Conservation (phyloP, 2,888 invertebrate genomes). For the Dasysyrphus albostriatus region DNA sequence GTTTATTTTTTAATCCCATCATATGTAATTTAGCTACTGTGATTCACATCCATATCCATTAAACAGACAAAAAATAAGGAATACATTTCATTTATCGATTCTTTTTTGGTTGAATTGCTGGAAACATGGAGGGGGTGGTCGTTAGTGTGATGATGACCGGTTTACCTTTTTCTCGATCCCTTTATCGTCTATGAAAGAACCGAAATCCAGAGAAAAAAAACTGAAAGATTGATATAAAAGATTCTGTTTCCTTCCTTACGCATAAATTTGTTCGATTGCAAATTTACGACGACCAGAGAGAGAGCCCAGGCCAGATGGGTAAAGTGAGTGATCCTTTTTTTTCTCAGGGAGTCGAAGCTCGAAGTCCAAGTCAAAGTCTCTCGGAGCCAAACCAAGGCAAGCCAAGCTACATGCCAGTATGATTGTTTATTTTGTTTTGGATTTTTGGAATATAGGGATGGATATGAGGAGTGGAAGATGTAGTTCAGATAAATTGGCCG, state of each 20-base stretch:
- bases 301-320: constrained; percentile 37
- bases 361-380: not conserved
- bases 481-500: constrained; percentile 41
- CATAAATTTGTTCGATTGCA: constrained; percentile 62
- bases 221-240: constrained; percentile 26
- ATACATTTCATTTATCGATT: not conserved
- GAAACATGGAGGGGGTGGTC: not conserved
- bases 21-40: not conserved
- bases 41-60: not conserved
- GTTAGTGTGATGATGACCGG: not conserved
- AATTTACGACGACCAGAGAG: constrained; percentile 41
- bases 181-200: not conserved
- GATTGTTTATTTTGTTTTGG: not conserved
- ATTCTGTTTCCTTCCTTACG: constrained; percentile 55
- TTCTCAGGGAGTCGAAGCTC: constrained; percentile 35
- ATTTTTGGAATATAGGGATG: not conserved
- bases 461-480: constrained; percentile 18
- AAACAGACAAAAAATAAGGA: not conserved
- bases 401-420: not conserved
- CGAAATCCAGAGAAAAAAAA: not conserved
- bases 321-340: constrained; percentile 57
- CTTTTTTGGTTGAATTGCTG: not conserved
- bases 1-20: not conserved
- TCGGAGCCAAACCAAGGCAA: no score
- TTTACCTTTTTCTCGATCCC: not conserved